These are phyloP conservation scores for Syndactyla subalaris DNA, from an alignment of 2,797 vertebrate genomes.

Conservation along the genomic window DNA sequence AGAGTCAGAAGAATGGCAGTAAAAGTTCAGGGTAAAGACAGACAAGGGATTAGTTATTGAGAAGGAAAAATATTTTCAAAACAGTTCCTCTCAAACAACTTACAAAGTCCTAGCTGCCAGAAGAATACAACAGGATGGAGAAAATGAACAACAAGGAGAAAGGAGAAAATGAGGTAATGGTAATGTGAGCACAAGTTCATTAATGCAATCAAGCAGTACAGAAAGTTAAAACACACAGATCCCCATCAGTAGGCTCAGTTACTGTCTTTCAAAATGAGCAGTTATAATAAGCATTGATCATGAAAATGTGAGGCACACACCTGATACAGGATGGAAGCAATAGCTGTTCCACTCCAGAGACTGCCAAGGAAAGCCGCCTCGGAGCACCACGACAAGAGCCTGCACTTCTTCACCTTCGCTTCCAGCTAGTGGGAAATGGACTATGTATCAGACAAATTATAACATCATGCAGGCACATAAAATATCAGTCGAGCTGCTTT, in stretches of 20 bases:
- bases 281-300: background rate
- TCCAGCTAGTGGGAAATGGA: background rate
- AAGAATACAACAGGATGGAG: background rate
- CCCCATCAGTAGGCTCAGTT: background rate
- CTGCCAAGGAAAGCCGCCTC: background rate
- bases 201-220: background rate
- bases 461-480: background rate
- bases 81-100: background rate
- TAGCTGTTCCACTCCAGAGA: background rate
- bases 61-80: background rate
- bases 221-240: background rate
- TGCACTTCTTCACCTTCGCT: background rate
- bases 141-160: background rate
- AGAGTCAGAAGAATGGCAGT: background rate
- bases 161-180: background rate
- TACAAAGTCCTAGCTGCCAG: background rate
- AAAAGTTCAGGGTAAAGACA: background rate
- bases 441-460: background rate
- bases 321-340: background rate
- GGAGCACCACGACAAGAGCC: accelerated
- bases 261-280: background rate
- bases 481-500: background rate
- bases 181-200: background rate
- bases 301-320: background rate
- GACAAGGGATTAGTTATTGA: background rate